Percentiles rank a stretch among this genome's conserved stretches.
Evolutionary conservation across 1,140 invertebrate genomes (phyloP).

Genomic region (Trichonephila clavata): DNA sequence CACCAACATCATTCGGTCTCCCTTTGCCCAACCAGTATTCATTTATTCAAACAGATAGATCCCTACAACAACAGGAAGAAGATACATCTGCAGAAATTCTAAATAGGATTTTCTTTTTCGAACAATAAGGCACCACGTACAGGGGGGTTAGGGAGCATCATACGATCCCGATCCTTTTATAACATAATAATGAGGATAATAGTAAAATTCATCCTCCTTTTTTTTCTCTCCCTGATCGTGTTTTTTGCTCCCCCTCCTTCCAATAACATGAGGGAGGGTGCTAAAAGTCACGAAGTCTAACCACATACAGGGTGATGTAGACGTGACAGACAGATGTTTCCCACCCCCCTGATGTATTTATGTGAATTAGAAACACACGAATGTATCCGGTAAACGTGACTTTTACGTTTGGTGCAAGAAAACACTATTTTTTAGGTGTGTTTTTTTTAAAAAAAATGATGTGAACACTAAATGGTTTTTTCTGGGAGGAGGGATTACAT

Average conservation of each 20-base stretch:
- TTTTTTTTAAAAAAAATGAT: background rate
- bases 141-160: slow-evolving; percentile 6
- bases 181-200: slow-evolving; percentile 65
- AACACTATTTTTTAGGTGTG: background rate
- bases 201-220: slow-evolving; percentile 28
- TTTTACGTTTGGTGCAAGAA: background rate
- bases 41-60: background rate
- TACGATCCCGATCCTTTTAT: slow-evolving; percentile 53
- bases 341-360: slow-evolving; percentile 32
- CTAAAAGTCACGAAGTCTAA: slow-evolving; percentile 69
- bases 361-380: slow-evolving; percentile 60
- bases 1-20: background rate
- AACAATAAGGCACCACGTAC: background rate
- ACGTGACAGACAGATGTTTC: slow-evolving; percentile 70
- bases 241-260: background rate
- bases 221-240: background rate
- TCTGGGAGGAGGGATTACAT: background rate
- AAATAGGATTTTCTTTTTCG: background rate
- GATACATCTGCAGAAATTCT: slow-evolving; percentile 1
- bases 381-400: slow-evolving; percentile 42
- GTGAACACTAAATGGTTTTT: background rate
- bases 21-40: background rate
- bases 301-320: slow-evolving; percentile 44
- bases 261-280: slow-evolving; percentile 15
- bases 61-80: background rate